phyloP scores from a whole-genome alignment of 2,888 invertebrate genomes.

The Patella caerulea region DNA sequence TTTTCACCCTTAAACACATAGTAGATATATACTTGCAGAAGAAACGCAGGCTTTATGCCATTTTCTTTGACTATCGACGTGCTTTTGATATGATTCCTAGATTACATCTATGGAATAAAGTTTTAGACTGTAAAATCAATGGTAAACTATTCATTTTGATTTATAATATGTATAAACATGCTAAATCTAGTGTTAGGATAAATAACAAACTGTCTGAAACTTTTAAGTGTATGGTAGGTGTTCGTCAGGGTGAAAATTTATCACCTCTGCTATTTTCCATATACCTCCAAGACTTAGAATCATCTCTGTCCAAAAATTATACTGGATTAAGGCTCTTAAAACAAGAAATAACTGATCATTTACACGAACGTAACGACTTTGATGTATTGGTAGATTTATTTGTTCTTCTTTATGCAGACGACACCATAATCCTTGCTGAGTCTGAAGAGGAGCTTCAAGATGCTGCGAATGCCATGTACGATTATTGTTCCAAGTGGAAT shows the following conservation, averaged over 20 bases:
- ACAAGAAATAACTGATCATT: background rate
- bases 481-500: slow-evolving; percentile 27
- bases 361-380: background rate
- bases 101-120: slow-evolving; percentile 19
- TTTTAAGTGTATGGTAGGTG: background rate
- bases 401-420: slow-evolving; percentile 29
- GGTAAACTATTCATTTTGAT: slow-evolving; percentile 11
- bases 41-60: slow-evolving; percentile 12
- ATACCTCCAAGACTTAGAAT: background rate
- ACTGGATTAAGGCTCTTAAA: background rate
- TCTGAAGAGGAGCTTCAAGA: slow-evolving; percentile 20
- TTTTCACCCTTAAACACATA: slow-evolving; percentile 15
- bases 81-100: slow-evolving; percentile 23
- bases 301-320: background rate
- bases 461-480: slow-evolving; percentile 14
- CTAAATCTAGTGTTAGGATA: slow-evolving; percentile 4
- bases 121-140: background rate
- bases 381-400: slow-evolving; percentile 19
- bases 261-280: background rate
- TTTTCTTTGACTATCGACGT: slow-evolving; percentile 6
- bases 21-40: slow-evolving; percentile 7
- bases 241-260: background rate
- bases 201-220: background rate
- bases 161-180: slow-evolving; percentile 4
- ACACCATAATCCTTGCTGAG: slow-evolving; percentile 28